Conservation (phyloP, 2,797 vertebrate genomes). For the Numenius phaeopus region DNA sequence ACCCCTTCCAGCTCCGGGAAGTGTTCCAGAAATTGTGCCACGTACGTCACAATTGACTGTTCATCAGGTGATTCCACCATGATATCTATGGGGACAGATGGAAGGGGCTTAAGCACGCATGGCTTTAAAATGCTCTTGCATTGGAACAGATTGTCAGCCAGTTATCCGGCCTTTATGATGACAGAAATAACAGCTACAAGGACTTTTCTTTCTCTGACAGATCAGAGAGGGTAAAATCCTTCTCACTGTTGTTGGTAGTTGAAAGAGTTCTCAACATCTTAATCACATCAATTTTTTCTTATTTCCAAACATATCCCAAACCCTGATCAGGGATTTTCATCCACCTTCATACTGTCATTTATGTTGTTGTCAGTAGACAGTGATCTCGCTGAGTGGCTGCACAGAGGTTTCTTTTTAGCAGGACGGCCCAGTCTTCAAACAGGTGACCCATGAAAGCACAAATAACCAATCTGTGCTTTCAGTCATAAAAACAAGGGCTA, state of each 20-base stretch:
- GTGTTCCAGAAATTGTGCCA: constrained; percentile 95
- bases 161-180: neutral
- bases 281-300: neutral
- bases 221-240: neutral
- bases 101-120: neutral
- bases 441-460: neutral
- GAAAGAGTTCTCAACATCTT: neutral
- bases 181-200: neutral
- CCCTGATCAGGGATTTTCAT: neutral
- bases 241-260: neutral
- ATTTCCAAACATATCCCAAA: neutral
- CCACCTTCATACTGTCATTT: neutral
- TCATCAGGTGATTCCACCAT: constrained; percentile 90
- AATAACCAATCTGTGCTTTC: neutral
- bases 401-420: neutral
- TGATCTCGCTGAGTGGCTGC: neutral
- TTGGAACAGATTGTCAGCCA: neutral
- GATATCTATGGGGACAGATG: constrained; percentile 84
- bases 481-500: neutral
- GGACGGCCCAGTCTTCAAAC: neutral
- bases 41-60: constrained; percentile 95
- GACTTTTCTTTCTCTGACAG: neutral
- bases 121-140: neutral
- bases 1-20: constrained; percentile 94
- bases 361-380: neutral